A percentile compares a stretch with the other conserved stretches of the same genome.
Evolutionary conservation across 1,140 invertebrate species (phyloP).

Genomic region (Latrodectus geometricus): DNA sequence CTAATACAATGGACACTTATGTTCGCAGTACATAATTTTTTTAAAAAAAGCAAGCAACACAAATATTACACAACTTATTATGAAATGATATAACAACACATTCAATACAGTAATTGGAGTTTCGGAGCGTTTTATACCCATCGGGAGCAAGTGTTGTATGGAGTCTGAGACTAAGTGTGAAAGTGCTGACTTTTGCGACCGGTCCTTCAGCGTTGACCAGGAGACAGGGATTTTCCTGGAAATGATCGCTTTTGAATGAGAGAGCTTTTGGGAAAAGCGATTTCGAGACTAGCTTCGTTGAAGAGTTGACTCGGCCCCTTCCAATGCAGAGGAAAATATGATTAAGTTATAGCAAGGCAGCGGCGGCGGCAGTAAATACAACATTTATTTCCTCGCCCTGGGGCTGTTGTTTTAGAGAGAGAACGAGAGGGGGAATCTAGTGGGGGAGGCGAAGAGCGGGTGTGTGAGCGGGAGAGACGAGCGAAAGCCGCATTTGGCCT

Average conservation of each 20-base stretch:
- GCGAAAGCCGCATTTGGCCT: conserved; percentile 32
- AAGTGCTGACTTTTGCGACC: not conserved
- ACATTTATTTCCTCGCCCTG: conserved; percentile 57
- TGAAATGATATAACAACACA: not conserved
- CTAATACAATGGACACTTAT: not conserved
- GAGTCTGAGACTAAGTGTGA: too few relatives aligned
- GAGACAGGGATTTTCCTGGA: not conserved
- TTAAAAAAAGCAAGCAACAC: not conserved
- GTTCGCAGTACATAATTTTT: not conserved
- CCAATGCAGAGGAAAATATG: conserved; percentile 29
- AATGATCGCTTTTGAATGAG: not conserved
- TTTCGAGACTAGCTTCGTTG: not conserved
- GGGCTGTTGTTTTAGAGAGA: conserved; percentile 61
- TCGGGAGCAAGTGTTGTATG: too few relatives aligned
- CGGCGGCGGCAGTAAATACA: conserved; percentile 58
- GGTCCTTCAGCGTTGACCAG: not conserved
- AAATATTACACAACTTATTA: not conserved
- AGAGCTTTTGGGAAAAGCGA: not conserved
- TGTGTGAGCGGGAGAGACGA: conserved; percentile 10
- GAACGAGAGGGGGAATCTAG: conserved; percentile 5
- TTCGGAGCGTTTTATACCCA: too few relatives aligned
- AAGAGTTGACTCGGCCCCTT: conserved; percentile 11
- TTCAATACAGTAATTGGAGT: too few relatives aligned
- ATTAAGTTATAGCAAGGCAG: conserved; percentile 55
- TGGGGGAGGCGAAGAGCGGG: not conserved